Percentiles rank a stretch among this genome's conserved stretches.
phyloP scores from a whole-genome alignment of 2,113 vertebrate species.

The Eira barbara region DNA sequence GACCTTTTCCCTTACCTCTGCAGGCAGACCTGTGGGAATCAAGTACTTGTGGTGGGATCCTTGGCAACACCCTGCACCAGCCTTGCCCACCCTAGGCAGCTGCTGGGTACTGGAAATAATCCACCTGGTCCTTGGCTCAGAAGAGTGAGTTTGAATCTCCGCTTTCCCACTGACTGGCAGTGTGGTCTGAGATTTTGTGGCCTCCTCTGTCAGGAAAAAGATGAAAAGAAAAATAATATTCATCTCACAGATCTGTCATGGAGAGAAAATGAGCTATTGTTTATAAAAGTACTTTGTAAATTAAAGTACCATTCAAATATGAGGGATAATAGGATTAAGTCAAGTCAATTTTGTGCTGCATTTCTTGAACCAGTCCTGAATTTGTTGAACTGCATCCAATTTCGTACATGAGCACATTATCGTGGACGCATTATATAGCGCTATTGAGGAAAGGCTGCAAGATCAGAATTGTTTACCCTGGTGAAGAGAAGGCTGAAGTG shows the following conservation, averaged over 20 bases:
- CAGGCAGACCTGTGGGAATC: not conserved
- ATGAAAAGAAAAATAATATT: not conserved
- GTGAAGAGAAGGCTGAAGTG: not conserved
- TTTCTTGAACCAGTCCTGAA: not conserved
- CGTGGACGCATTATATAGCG: not conserved
- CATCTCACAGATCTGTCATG: not conserved
- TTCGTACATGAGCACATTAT: not conserved
- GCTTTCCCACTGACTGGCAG: not conserved
- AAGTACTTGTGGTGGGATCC: not conserved
- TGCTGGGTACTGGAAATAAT: not conserved
- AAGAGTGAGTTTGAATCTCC: not conserved
- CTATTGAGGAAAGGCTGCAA: not conserved
- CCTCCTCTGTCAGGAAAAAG: not conserved
- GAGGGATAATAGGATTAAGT: not conserved
- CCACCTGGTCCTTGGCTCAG: not conserved
- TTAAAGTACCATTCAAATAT: not conserved
- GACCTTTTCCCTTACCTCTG: not conserved
- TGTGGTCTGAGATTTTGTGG: not conserved
- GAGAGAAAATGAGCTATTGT: not conserved
- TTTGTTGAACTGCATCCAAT: not conserved
- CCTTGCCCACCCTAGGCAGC: not conserved
- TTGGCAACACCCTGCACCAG: not conserved
- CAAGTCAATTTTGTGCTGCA: not conserved
- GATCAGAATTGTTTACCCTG: not conserved
- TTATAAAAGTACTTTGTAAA: conserved; percentile 30